Evolutionary conservation across 1,140 invertebrate genomes (phyloP).

Genomic region (Camponotus floridanus): DNA sequence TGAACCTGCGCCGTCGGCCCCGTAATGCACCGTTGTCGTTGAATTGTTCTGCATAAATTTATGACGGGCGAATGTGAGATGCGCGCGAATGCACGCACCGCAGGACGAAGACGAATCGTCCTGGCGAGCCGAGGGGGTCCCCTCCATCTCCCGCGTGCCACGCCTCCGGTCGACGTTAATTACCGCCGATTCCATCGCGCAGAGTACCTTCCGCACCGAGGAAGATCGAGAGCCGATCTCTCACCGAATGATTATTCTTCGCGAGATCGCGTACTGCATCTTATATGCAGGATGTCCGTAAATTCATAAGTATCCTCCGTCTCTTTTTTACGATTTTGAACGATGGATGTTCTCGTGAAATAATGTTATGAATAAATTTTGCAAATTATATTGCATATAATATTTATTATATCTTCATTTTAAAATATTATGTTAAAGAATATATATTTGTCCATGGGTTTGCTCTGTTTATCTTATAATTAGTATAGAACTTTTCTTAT

Average conservation of each 20-base stretch:
- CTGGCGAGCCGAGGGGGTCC: conserved; percentile 38
- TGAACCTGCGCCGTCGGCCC: conserved; percentile 81
- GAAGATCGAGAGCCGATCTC: conserved; percentile 33
- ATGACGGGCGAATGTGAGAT: conserved; percentile 82
- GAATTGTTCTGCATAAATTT: conserved; percentile 86
- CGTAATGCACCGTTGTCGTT: conserved; percentile 85
- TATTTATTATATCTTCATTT: neutral
- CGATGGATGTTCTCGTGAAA: neutral
- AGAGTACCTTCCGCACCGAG: neutral
- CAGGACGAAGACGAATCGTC: conserved; percentile 83
- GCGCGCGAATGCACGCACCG: conserved; percentile 75
- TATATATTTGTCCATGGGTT: neutral
- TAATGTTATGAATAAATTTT: neutral
- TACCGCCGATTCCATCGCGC: conserved; percentile 70
- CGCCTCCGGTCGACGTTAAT: conserved; percentile 75
- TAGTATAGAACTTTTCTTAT: no score
- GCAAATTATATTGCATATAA: neutral
- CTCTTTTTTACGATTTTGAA: neutral
- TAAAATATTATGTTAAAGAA: conserved; percentile 5
- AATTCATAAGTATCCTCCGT: neutral
- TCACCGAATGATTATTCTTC: neutral
- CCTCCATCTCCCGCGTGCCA: conserved; percentile 67
- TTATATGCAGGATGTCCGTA: neutral
- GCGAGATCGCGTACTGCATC: neutral
- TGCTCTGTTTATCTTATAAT: neutral